phyloP scores from a whole-genome alignment of 2,888 invertebrate species.

The Hemaris fuciformis region DNA sequence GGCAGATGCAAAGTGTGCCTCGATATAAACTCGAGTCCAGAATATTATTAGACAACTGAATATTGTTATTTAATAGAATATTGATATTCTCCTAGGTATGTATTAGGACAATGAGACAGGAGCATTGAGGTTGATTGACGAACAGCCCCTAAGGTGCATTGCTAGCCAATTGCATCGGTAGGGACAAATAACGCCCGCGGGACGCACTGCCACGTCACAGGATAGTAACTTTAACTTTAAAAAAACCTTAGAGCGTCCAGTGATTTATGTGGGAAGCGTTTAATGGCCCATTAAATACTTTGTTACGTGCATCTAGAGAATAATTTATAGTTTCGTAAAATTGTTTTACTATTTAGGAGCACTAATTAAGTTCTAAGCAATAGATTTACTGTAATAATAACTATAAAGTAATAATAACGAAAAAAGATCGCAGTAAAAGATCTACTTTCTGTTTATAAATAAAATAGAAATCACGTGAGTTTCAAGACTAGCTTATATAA shows the following conservation, averaged over 20 bases:
- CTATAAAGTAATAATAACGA: too few relatives aligned
- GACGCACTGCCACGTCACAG: slow-evolving; percentile 14
- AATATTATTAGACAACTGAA: too few relatives aligned
- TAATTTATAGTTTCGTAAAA: background rate
- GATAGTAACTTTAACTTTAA: background rate
- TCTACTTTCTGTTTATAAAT: too few relatives aligned
- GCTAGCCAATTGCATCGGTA: slow-evolving; percentile 28
- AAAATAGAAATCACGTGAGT: too few relatives aligned
- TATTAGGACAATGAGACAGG: background rate
- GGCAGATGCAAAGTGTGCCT: too few relatives aligned
- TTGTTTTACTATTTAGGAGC: background rate
- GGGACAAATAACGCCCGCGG: slow-evolving; percentile 32
- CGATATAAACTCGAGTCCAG: too few relatives aligned
- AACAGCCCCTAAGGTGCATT: slow-evolving; percentile 35
- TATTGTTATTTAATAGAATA: background rate
- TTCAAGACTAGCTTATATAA: too few relatives aligned
- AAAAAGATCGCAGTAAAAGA: too few relatives aligned
- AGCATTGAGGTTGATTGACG: slow-evolving; percentile 35
- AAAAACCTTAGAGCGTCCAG: background rate
- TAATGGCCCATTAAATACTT: background rate
- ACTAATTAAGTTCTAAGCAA: background rate
- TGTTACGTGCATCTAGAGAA: background rate
- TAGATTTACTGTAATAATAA: too few relatives aligned
- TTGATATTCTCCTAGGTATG: background rate
- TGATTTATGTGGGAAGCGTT: background rate